Conservation (phyloP, 2,113 vertebrate genomes). For the Oenanthe oenanthe region DNA sequence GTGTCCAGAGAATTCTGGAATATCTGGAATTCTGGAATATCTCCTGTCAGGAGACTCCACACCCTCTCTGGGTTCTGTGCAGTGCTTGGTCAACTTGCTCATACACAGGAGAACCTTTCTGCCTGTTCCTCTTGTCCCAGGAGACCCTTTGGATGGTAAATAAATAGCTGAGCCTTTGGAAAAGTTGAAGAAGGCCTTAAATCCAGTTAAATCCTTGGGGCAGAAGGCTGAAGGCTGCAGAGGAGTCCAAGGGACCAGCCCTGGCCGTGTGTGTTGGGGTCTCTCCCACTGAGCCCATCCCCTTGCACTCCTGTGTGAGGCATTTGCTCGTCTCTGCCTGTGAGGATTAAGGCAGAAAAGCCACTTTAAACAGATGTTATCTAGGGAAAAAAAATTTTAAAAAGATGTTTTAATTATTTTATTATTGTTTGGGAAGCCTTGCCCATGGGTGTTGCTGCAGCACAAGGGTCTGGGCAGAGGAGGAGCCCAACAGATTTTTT, state of each 20-base stretch:
- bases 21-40: neutral
- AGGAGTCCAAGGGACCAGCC: neutral
- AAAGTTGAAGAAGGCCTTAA: neutral
- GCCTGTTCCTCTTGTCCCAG: neutral
- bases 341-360: neutral
- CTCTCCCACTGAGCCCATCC: rapidly evolving
- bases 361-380: neutral
- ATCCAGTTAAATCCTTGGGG: neutral
- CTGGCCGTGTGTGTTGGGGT: rapidly evolving
- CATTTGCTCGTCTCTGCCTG: neutral
- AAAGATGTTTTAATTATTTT: neutral
- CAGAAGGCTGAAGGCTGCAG: neutral
- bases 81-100: neutral
- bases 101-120: neutral
- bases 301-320: rapidly evolving
- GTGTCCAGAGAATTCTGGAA: neutral
- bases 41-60: neutral
- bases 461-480: neutral
- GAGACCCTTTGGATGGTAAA: no score
- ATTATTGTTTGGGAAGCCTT: neutral
- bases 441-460: neutral
- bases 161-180: rapidly evolving
- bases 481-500: neutral
- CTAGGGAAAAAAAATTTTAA: neutral
- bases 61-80: neutral